Evolutionary conservation across 2,888 invertebrate genomes (phyloP), one percentile per base, ranked within the genome.

Genomic region (Sthenelais limicola): DNA sequence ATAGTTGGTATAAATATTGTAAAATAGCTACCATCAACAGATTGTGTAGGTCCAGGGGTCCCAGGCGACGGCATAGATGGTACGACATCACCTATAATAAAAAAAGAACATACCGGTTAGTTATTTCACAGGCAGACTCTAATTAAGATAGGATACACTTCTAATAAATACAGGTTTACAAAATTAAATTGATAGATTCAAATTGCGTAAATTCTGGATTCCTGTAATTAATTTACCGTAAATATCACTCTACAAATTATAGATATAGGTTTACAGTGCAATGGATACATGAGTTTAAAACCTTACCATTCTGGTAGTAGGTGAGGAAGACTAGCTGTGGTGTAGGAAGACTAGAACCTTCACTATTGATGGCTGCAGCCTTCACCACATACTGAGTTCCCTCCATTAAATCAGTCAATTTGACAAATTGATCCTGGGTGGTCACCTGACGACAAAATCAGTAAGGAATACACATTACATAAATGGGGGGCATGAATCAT

Each of bases 291-390:
- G n/a, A n/a, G n/a, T n/a, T n/a, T n/a, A n/a, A n/a, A n/a, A n/a
- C n/a, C n/a, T 9, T 32, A 68, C 68, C 68, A n/a, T 68, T 15
- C 2, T 56, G 26, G 43, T 54, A 70, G 56, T 70, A 70, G 28
- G 70, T 70, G 38, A 70, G 70, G 52, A 54, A 51, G 9, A 56
- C 35, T 7, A 54, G 32, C 5, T 51, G 24, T 1, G 70, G 52
- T 5, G 52, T 43, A 0, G 70, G 70, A 28, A 70, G 54, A 26
- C 70, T 70, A 1, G 70, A 70, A n/a, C 70, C 70, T 18, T 26
- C 26, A 12, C 35, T 52, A n/a, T 51, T 54, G 7, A 54, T 43
- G 7, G 70, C 49, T 15, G 38, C 12, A 1, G 56, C 70, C 54
- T 54, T 24, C 24, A 70, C 70, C 2, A 43, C 43, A 24, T 70